A percentile compares a stretch with the other conserved stretches of the same genome.
Conservation (phyloP, 37 sponge, comb jelly and placozoan genomes). For the Beroe ovata region DNA sequence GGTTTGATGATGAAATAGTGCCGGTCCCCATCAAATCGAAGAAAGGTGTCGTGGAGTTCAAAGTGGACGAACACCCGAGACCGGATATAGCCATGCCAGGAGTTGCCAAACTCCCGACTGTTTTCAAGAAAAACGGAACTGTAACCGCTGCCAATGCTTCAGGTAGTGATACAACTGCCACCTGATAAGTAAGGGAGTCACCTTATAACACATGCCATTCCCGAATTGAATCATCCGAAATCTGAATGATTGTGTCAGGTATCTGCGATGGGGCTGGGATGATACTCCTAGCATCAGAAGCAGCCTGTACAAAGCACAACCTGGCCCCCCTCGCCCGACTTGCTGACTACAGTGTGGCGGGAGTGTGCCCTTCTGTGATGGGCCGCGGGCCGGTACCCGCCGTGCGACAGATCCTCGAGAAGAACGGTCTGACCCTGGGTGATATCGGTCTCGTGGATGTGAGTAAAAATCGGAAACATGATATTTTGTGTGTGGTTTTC, state of each 20-base stretch:
- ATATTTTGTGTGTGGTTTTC: too few species aligned
- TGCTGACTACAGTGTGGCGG: conserved; percentile 75
- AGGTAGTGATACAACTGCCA: conserved; percentile 76
- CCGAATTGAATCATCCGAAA: too few species aligned
- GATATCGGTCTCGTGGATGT: conserved; percentile 91
- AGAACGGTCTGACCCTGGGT: conserved; percentile 71
- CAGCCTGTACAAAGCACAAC: conserved; percentile 74
- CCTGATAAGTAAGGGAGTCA: too few species aligned
- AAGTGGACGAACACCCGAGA: conserved; percentile 88
- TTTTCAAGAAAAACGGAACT: conserved; percentile 92
- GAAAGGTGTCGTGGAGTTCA: conserved; percentile 82
- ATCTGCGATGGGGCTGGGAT: conserved; percentile 96
- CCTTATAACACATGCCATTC: too few species aligned
- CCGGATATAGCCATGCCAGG: conserved; percentile 78
- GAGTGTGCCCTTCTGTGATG: conserved; percentile 96
- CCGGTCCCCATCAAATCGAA: conserved; percentile 83
- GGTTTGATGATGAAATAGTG: conserved; percentile 81
- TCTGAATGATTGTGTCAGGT: conserved; percentile 68
- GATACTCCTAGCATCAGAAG: conserved; percentile 86
- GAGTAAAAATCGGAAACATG: too few species aligned
- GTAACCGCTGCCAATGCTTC: conserved; percentile 99
- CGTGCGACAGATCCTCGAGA: conserved; percentile 74
- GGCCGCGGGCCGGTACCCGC: conserved; percentile 95
- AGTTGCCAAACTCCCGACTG: conserved; percentile 77
- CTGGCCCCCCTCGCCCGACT: conserved; percentile 88